These are phyloP conservation scores for Lepidochitona cinerea DNA, from an alignment of 2,888 invertebrate genomes.

Conservation along the genomic window DNA sequence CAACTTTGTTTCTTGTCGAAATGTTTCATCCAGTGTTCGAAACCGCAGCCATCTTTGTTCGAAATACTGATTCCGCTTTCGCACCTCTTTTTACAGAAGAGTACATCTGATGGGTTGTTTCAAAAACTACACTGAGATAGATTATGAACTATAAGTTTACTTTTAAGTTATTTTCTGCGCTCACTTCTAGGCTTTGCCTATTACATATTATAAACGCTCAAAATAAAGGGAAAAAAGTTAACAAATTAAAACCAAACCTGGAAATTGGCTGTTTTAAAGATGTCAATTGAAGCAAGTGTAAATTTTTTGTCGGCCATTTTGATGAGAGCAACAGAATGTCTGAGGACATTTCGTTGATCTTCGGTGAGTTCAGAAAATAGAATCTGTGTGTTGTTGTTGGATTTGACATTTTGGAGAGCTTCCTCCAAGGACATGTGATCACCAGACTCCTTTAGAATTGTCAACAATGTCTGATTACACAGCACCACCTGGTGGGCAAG, in stretches of 20 bases:
- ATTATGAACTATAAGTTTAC: too few species aligned
- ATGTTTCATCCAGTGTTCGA: too few species aligned
- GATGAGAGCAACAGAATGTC: not conserved
- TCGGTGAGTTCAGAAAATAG: not conserved
- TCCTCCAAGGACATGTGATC: not conserved
- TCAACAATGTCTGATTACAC: constrained; percentile 17
- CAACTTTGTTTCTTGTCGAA: not conserved
- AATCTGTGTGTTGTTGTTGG: not conserved
- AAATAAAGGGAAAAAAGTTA: too few species aligned
- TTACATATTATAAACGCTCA: too few species aligned
- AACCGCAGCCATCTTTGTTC: too few species aligned
- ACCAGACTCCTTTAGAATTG: constrained; percentile 16
- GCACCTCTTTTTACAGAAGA: too few species aligned
- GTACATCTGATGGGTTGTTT: too few species aligned
- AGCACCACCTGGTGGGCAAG: constrained; percentile 16
- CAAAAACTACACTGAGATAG: too few species aligned
- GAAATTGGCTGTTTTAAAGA: not conserved
- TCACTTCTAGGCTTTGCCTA: too few species aligned
- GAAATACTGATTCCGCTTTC: too few species aligned
- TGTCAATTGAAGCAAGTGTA: constrained; percentile 2
- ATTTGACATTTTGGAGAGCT: not conserved
- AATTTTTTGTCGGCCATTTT: constrained; percentile 3
- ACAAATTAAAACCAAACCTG: not conserved
- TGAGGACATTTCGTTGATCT: not conserved
- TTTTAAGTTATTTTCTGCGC: too few species aligned